Base-by-base conservation (phyloP, 35 echinoderm and acorn worm genomes). In the Apostichopus parvimensis region DNA sequence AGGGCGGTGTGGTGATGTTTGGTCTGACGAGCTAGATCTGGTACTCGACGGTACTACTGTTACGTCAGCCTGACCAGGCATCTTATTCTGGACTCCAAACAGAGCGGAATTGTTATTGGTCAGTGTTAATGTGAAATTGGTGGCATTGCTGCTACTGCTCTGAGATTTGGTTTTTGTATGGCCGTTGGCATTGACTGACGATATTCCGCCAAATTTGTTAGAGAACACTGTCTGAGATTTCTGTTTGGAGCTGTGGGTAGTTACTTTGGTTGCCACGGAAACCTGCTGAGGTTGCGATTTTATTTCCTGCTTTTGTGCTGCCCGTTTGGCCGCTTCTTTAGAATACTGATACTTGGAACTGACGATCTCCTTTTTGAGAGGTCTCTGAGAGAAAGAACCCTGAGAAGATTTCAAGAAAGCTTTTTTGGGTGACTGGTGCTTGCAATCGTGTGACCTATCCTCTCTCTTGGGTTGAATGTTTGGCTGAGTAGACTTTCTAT, bases 391-490 rank as follows among this genome's bases (percentile, higher is more conserved):
- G 71, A 79, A 53, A n/a, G 34, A 54, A 15, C 34, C 76, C 89
- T 91, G 89, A 59, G 87, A 90, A 54, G 89, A 77, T 68, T 91
- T 91, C 77, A 91, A 91, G 77, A 78, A 91, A 28, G 89, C 89
- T 61, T 91, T 91, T 73, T 91, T 91, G n/a, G 89, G 89, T 58
- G 89, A 91, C 89, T 91, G 89, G 59, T 91, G 89, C 86, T 59
- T 59, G 13, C 86, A 75, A 24, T 75, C 68, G 5, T 91, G 89
- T 21, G 28, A 23, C 53, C 54, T 78, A 6, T 91, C 89, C n/a
- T 91, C 89, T 18, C 25, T 77, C 73, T 77, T 91, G 4, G 61
- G 34, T 53, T 60, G 54, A 91, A 59, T 61, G 62, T 68, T 88
- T 72, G 62, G 64, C 61, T 73, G 61, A 88, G 62, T 88, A n/a